These are phyloP conservation scores for Propithecus perrieri DNA, from an alignment of 2,797 vertebrate genomes.

Conservation along the genomic window DNA sequence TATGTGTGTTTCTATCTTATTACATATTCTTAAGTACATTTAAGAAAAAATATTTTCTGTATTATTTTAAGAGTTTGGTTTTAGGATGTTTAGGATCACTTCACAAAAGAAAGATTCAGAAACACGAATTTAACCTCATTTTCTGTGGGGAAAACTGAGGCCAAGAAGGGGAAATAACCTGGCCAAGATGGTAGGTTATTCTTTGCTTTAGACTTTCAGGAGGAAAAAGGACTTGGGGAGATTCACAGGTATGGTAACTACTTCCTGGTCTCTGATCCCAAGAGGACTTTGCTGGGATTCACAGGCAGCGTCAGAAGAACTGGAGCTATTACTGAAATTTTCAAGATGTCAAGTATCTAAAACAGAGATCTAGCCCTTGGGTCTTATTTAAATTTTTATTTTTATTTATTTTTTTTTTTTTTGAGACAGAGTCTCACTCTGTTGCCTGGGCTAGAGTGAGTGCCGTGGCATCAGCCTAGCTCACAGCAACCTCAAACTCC, in stretches of 20 bases:
- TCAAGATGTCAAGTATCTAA: neutral
- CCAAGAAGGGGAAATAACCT: neutral
- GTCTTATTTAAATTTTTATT: neutral
- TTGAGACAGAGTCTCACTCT: no score
- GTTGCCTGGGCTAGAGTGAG: no score
- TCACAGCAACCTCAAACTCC: no score
- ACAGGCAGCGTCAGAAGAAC: neutral
- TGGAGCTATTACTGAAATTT: neutral
- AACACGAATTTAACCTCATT: conserved; percentile 15
- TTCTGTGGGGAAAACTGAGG: neutral
- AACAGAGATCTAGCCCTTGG: neutral
- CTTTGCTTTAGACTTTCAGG: neutral
- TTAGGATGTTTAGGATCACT: neutral
- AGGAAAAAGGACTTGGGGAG: neutral
- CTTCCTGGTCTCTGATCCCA: neutral
- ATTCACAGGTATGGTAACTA: neutral
- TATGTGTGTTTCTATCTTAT: neutral
- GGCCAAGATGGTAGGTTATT: neutral
- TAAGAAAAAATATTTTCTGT: neutral
- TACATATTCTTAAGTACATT: neutral
- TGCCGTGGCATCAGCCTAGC: no score
- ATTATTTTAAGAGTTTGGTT: neutral
- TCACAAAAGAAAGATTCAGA: conserved; percentile 24
- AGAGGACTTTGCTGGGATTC: neutral
- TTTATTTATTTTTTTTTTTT: neutral